Base-by-base conservation (phyloP, 23 tunicate genomes). In the Halocynthia roretzi region DNA sequence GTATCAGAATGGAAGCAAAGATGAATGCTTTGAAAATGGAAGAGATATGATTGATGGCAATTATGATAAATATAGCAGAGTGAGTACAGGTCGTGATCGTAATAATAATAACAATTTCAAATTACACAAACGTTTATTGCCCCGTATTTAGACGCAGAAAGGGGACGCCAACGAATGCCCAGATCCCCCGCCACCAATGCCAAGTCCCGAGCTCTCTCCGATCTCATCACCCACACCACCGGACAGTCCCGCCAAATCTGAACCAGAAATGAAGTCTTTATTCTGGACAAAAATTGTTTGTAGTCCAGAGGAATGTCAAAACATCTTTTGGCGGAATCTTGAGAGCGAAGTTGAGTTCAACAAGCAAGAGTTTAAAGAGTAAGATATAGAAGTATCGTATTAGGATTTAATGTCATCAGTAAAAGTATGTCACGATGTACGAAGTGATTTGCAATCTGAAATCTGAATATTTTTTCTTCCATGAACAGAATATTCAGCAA, bases 251-350 rank as follows among this genome's bases (percentile, higher is more conserved):
- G 48, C n/a, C n/a, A 56, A 61, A 20, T 77, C 77, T 31, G 78
- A 74, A 15, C 78, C n/a, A 8, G 78, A 31, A 54, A 68, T 89
- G 73, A 89, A 89, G 61, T 89, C 96, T 12, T 77, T 89, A 8
- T 89, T 89, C 66, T 89, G 96, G 96, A 89, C 78, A 23, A 89
- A 89, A 61, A 80, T 89, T 11, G 11, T 54, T 7, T 74, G 78
- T 48, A 50, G 18, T 22, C 14, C 62, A 15, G 64, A 54, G n/a
- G 50, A 56, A 56, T 23, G 31, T 12, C 64, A 74, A 52, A 75
- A 75, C 19, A 53, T 84, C 7, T 75, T 89, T 75, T 89, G 96
- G 96, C 68, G 72, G 22, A 87, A 89, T 72, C 50, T 75, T 6
- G 88, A 84, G 5, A 87, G 63, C 14, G 55, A 60, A 7, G 17